Base-by-base conservation (phyloP, 2,888 invertebrate genomes). In the Papilio elwesi region DNA sequence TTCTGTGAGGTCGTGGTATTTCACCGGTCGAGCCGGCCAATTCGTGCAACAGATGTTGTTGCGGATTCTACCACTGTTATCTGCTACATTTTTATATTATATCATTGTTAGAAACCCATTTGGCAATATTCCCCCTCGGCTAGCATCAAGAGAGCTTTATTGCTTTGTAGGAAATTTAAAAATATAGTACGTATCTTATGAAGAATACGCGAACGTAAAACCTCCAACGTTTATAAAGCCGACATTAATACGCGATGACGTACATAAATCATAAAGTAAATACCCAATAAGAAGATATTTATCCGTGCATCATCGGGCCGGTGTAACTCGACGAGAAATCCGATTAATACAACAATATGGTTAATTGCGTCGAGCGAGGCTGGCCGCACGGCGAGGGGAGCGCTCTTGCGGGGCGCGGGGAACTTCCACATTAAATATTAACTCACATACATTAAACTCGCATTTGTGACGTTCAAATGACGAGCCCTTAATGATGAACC, bases 281-380 rank as follows among this genome's bases (percentile, higher is more conserved):
- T 82, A 85, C 80, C 81, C 82, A 85, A 86, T 84, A 84, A 83
- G 80, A 82, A 81, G 87, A 85, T 86, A 79, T 79, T 85, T 83
- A 86, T 87, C 86, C 82, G 57, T 78, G 79, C 79, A 81, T 85
- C 86, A 85, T 78, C 80, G 75, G 62, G 69, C 74, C 57, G 43
- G 53, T 71, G 72, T 78, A 76, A 82, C 84, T 84, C 78, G 80
- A 81, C 81, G 82, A 82, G 83, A 80, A 80, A 87, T 85, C 84
- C 83, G 79, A 80, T 82, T 86, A 83, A 82, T 81, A 82, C 81
- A 81, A 83, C 82, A 83, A 83, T 83, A 81, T 81, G 76, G 78
- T 82, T 82, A 83, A 83, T 81, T 82, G 80, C 78, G 77, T 74
- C 76, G 75, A 63, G 57, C 52, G 71, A 70, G 71, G 74, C 73